phyloP scores from a whole-genome alignment of 2,888 invertebrate genomes.

The Oegoconia quadripuncta region DNA sequence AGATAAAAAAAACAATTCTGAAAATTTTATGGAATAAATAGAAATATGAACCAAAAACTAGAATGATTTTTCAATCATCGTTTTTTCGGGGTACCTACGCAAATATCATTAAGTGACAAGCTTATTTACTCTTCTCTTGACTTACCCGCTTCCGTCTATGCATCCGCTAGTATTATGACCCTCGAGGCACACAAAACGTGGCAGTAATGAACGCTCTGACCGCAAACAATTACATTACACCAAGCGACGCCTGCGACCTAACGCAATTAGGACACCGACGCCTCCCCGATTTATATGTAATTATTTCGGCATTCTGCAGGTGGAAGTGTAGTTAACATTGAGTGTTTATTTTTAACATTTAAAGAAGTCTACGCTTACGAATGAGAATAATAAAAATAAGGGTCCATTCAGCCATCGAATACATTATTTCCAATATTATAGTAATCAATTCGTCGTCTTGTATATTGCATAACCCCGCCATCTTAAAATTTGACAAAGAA shows the following conservation, averaged over 20 bases:
- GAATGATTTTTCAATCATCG: too few relatives aligned
- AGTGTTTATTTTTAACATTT: not conserved
- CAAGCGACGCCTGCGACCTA: slow-evolving; percentile 37
- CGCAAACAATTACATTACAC: slow-evolving; percentile 52
- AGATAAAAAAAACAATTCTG: not conserved
- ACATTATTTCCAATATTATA: too few relatives aligned
- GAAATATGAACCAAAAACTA: too few relatives aligned
- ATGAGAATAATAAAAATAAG: too few relatives aligned
- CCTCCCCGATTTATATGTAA: slow-evolving; percentile 38
- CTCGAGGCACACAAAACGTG: slow-evolving; percentile 10
- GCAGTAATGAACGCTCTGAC: slow-evolving; percentile 31
- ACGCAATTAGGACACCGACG: slow-evolving; percentile 41
- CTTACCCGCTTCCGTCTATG: not conserved
- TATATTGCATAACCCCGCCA: too few relatives aligned
- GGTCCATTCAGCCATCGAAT: too few relatives aligned
- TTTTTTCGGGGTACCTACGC: too few relatives aligned
- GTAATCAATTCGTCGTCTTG: too few relatives aligned
- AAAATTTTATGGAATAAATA: not conserved
- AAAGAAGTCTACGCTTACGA: too few relatives aligned
- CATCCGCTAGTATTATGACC: slow-evolving; percentile 6
- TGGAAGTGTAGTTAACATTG: slow-evolving; percentile 1
- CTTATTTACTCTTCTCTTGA: not conserved
- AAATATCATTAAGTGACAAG: not conserved
- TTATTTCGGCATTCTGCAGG: slow-evolving; percentile 22
- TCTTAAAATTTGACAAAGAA: too few relatives aligned